These are phyloP conservation scores for Scophthalmus maximus DNA, from an alignment of 2,113 vertebrate species.

Conservation along the genomic window DNA sequence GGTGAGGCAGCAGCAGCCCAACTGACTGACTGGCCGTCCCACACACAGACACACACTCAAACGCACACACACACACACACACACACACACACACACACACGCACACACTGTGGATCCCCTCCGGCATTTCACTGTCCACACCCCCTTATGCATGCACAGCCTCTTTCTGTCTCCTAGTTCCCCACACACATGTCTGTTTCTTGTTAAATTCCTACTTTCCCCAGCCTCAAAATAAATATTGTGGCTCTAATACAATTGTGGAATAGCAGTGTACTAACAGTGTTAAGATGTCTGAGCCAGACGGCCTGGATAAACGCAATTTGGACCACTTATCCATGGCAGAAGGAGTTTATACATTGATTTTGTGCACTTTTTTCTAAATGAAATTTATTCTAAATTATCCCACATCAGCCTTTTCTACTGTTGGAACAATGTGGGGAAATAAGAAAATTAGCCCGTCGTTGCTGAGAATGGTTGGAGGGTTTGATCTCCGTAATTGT, in stretches of 20 bases:
- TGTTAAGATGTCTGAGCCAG: conserved; percentile 19
- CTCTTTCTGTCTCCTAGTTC: conserved; percentile 45
- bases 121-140: conserved; percentile 67
- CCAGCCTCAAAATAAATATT: conserved; percentile 60
- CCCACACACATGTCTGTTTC: conserved; percentile 65
- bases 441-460: conserved; percentile 35
- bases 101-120: conserved; percentile 59
- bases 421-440: neutral
- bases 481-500: conserved; percentile 57
- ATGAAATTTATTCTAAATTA: conserved; percentile 13
- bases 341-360: conserved; percentile 11
- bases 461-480: conserved; percentile 20
- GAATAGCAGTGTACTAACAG: conserved; percentile 16
- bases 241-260: conserved; percentile 50
- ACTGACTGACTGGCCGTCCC: conserved; percentile 64
- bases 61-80: conserved; percentile 25
- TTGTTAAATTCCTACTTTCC: conserved; percentile 65
- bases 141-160: conserved; percentile 63
- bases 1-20: conserved; percentile 73
- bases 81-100: conserved; percentile 22
- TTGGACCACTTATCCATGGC: neutral
- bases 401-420: conserved; percentile 5
- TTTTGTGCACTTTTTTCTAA: conserved; percentile 14
- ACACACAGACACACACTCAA: conserved; percentile 32
- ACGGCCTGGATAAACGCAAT: conserved; percentile 13